phyloP scores from a whole-genome alignment of 2,888 invertebrate genomes.

The Stegophylla sp. region DNA sequence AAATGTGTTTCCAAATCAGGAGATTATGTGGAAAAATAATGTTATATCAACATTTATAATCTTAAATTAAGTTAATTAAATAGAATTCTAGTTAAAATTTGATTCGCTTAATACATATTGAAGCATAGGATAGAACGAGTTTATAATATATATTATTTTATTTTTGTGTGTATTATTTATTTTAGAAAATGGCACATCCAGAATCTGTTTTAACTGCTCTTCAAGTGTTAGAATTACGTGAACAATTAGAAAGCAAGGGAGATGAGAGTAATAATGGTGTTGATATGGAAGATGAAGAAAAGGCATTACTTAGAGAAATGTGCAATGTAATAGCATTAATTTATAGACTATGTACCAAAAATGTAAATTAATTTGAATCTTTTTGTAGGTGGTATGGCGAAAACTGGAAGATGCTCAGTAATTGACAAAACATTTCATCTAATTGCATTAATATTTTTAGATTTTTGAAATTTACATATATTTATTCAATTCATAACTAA shows the following conservation, averaged over 20 bases:
- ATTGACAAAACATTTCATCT: not conserved
- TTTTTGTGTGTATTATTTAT: not conserved
- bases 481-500: too few relatives aligned
- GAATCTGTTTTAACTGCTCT: conserved; percentile 92
- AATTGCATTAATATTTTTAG: not conserved
- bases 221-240: conserved; percentile 88
- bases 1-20: too few relatives aligned
- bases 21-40: too few relatives aligned
- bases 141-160: not conserved
- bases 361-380: conserved; percentile 44
- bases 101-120: too few relatives aligned
- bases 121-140: not conserved
- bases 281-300: conserved; percentile 77
- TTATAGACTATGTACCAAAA: conserved; percentile 3
- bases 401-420: conserved; percentile 75
- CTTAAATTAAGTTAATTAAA: too few relatives aligned
- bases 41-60: too few relatives aligned
- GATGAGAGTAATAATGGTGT: conserved; percentile 61
- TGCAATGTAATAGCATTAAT: conserved; percentile 75
- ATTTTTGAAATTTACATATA: not conserved
- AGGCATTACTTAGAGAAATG: conserved; percentile 92
- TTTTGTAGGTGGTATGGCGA: conserved; percentile 81
- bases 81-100: too few relatives aligned
- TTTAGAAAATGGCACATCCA: conserved; percentile 68
- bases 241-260: conserved; percentile 75